Evolutionary conservation across 2,888 invertebrate species (phyloP), one percentile per base, ranked within the genome.

Genomic region (Arrhopalites spinosus): DNA sequence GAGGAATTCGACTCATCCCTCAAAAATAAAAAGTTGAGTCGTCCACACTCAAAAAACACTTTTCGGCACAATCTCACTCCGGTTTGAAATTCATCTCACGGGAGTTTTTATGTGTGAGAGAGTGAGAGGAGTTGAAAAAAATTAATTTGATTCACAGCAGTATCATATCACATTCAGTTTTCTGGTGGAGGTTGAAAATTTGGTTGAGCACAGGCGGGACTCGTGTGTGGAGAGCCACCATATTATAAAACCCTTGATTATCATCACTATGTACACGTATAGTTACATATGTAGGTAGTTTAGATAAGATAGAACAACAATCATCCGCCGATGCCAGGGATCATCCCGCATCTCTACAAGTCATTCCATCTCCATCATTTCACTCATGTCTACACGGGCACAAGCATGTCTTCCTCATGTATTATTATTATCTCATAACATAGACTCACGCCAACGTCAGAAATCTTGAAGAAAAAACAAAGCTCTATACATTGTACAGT

Each of bases 131-230:
- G 27, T 27, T 53, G 36, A 71, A 59, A 36, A 78, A 78, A 78
- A 78, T 74, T 78, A 78, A 78, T 78, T 78, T 75, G 76, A 78
- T 78, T 77, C 77, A 75, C 78, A 78, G 78, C 78, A 78, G 78
- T 77, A 56, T 73, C 73, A 72, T 72, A 72, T 72, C 71, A 72
- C 56, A 70, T 70, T 56, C 29, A 36, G 36, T n/a, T n/a, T n/a
- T n/a, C n/a, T n/a, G n/a, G n/a, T n/a, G n/a, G n/a, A n/a, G 36
- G 36, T 3, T 36, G 36, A 70, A 29, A 36, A 56, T 20, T 29
- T 56, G 70, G 53, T 36, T 56, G 61, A 63, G 56, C 61, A 59
- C 71, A n/a, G 71, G 61, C 71, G 45, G 45, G 71, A 72, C 61
- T 72, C 70, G 70, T 70, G 70, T 53, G 30, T 29, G 15, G 53